Percentiles rank a stretch among this genome's conserved stretches.
phyloP scores from a whole-genome alignment of 2,113 vertebrate species.

The Apaloderma vittatum region DNA sequence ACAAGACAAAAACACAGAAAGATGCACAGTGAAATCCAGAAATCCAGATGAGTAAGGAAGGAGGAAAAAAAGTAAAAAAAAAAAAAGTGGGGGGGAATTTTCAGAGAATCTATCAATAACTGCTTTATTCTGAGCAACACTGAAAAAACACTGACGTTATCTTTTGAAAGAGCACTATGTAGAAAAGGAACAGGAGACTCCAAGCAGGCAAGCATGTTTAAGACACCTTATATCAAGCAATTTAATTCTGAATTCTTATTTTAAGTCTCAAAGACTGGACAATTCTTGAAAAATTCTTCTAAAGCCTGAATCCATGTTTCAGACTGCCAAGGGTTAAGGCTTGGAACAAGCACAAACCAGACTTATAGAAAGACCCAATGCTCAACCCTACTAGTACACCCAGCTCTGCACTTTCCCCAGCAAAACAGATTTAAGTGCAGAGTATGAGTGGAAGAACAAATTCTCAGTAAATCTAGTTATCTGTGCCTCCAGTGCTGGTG shows the following conservation, averaged over 20 bases:
- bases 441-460: neutral
- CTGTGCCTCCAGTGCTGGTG: neutral
- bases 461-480: neutral
- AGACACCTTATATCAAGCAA: neutral
- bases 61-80: rapidly evolving
- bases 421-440: neutral
- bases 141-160: rapidly evolving
- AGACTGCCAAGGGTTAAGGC: neutral
- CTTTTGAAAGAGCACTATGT: neutral
- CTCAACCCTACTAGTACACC: neutral
- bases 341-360: neutral
- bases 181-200: neutral
- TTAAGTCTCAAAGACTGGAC: neutral
- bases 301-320: neutral
- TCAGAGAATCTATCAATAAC: neutral
- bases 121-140: neutral
- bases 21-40: neutral
- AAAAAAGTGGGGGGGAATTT: no score
- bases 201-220: neutral
- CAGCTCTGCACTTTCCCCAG: neutral
- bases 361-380: neutral
- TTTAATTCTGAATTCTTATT: neutral
- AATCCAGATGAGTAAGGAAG: neutral
- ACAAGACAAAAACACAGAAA: neutral
- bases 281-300: neutral